phyloP scores from a whole-genome alignment of 2,797 vertebrate species.

The Amniataba percoides region DNA sequence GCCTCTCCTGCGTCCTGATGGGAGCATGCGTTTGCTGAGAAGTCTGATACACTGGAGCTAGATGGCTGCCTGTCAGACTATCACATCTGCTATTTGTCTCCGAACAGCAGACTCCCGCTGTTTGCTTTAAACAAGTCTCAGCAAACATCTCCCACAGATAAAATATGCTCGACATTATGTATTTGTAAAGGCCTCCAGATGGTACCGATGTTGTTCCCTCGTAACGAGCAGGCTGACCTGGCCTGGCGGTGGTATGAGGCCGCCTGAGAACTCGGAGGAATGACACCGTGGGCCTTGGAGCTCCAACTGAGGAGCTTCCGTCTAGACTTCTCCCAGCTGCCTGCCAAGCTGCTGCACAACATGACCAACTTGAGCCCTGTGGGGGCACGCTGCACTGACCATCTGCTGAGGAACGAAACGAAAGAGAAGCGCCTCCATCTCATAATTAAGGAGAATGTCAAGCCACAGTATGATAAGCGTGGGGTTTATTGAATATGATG shows the following conservation, averaged over 20 bases:
- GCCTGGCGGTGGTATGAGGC: slow-evolving; percentile 85
- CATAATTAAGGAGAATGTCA: slow-evolving; percentile 79
- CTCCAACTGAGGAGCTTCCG: slow-evolving; percentile 90
- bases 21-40: background rate
- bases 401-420: slow-evolving; percentile 88
- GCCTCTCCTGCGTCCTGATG: background rate
- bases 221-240: slow-evolving; percentile 82
- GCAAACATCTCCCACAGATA: slow-evolving; percentile 75
- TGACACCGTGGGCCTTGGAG: slow-evolving; percentile 85
- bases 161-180: slow-evolving; percentile 33
- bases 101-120: background rate
- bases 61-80: background rate
- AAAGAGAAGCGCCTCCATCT: slow-evolving; percentile 86
- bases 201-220: slow-evolving; percentile 23
- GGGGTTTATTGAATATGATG: background rate
- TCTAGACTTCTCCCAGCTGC: slow-evolving; percentile 90
- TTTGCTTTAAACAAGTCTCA: slow-evolving; percentile 37
- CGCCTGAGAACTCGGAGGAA: slow-evolving; percentile 87
- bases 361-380: slow-evolving; percentile 88
- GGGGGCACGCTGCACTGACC: slow-evolving; percentile 86
- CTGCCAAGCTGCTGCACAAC: slow-evolving; percentile 92
- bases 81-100: slow-evolving; percentile 39
- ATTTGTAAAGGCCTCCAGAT: slow-evolving; percentile 54
- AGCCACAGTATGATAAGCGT: background rate
- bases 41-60: background rate